Evolutionary conservation across 2,888 invertebrate species (phyloP).

Genomic region (Latheticus oryzae): DNA sequence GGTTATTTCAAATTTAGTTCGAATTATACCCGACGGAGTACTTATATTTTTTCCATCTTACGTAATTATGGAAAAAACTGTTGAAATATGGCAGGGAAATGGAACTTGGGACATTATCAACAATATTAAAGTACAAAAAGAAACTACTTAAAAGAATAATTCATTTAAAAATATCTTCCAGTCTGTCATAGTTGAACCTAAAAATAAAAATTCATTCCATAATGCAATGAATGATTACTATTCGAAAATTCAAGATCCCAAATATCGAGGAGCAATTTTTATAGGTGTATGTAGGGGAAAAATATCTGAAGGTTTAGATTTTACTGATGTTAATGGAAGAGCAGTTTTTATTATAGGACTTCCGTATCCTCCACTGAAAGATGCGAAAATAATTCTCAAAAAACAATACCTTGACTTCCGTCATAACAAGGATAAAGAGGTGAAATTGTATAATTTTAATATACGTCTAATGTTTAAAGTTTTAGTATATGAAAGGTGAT

Average conservation of each 20-base stretch:
- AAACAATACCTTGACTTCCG: constrained; percentile 88
- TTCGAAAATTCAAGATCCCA: constrained; percentile 79
- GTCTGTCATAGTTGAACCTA: constrained; percentile 91
- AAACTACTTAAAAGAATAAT: neutral
- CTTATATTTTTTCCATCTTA: constrained; percentile 98
- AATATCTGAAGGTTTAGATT: constrained; percentile 98
- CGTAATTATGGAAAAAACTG: constrained; percentile 86
- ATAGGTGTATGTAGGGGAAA: constrained; percentile 98
- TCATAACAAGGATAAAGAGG: constrained; percentile 71
- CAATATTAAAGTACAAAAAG: constrained; percentile 66
- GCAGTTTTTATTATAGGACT: constrained; percentile 96
- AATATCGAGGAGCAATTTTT: constrained; percentile 87
- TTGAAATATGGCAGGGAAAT: constrained; percentile 84
- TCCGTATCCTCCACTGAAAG: constrained; percentile 94
- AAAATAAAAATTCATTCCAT: constrained; percentile 83
- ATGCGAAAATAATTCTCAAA: constrained; percentile 92
- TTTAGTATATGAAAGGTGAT: constrained; percentile 76
- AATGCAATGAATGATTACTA: constrained; percentile 88
- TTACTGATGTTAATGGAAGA: constrained; percentile 94
- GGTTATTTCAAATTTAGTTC: constrained; percentile 83
- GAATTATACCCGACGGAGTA: constrained; percentile 91
- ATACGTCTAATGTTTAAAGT: too few species aligned
- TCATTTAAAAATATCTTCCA: constrained; percentile 55
- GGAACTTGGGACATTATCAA: constrained; percentile 80
- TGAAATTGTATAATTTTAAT: constrained; percentile 49